Evolutionary conservation across 2,113 vertebrate genomes (phyloP).

Genomic region (Riparia riparia): DNA sequence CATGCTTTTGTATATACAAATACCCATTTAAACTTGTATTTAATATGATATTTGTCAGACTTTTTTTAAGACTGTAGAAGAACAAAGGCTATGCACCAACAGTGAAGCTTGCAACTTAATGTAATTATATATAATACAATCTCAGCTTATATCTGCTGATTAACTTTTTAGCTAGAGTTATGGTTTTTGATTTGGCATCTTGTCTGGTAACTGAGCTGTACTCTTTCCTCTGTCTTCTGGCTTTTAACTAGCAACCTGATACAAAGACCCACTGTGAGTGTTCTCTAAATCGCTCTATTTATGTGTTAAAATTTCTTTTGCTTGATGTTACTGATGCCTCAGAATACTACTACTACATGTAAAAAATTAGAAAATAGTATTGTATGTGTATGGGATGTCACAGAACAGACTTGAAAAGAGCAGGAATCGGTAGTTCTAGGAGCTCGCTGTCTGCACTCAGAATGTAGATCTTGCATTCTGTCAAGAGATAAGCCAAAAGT

Average conservation of each 20-base stretch:
- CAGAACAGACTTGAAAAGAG: background rate
- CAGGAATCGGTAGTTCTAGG: background rate
- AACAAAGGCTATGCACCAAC: background rate
- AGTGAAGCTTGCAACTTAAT: background rate
- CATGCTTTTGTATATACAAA: background rate
- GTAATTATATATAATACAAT: background rate
- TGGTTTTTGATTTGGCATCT: background rate
- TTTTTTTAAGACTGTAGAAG: background rate
- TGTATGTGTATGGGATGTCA: background rate
- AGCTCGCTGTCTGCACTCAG: background rate
- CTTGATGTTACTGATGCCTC: background rate
- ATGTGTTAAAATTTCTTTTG: background rate
- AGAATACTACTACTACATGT: background rate
- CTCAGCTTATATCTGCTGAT: background rate
- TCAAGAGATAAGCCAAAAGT: background rate
- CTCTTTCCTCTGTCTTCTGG: background rate
- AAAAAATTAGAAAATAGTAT: background rate
- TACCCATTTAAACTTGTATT: background rate
- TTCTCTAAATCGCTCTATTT: background rate
- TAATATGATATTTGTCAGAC: background rate
- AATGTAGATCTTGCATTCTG: background rate
- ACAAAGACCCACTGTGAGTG: background rate
- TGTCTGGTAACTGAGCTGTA: background rate
- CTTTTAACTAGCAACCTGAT: background rate
- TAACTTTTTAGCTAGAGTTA: background rate